A percentile compares a stretch with the other conserved stretches of the same genome.
Conservation (phyloP, 2,888 invertebrate species). For the Hirtodrosophila alboralis region DNA sequence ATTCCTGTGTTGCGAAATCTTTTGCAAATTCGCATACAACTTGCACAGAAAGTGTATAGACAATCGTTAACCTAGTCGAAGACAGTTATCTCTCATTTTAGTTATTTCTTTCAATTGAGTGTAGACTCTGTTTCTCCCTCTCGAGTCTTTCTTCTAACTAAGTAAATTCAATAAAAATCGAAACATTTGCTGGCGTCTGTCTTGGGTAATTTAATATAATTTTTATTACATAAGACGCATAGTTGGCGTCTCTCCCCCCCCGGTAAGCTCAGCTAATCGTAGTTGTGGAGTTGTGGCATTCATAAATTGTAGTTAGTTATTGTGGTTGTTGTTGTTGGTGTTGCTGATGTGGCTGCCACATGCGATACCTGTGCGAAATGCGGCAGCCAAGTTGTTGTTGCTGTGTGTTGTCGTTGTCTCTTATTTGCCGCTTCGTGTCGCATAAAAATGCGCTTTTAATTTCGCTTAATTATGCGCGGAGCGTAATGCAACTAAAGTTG, state of each 20-base stretch:
- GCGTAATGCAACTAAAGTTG: constrained; percentile 12
- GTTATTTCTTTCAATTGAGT: constrained; percentile 17
- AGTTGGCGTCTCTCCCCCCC: constrained; percentile 17
- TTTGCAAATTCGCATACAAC: too few relatives aligned
- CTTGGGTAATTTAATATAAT: constrained; percentile 78
- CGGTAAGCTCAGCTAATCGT: constrained; percentile 55
- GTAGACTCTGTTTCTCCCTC: too few relatives aligned
- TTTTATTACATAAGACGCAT: constrained; percentile 72
- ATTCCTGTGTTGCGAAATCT: too few relatives aligned
- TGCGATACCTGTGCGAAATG: constrained; percentile 78
- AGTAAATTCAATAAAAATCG: constrained; percentile 73
- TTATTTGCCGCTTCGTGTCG: constrained; percentile 61
- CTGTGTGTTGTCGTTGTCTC: constrained; percentile 30
- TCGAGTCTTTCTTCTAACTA: constrained; percentile 32
- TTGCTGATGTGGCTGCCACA: constrained; percentile 64
- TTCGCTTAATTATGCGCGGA: constrained; percentile 72
- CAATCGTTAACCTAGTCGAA: constrained; percentile 5
- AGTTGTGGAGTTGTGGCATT: constrained; percentile 72
- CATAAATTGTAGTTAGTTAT: constrained; percentile 70
- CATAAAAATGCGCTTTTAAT: constrained; percentile 78
- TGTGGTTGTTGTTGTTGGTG: constrained; percentile 22
- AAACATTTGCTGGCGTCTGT: constrained; percentile 64
- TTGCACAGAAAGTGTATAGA: constrained; percentile 11
- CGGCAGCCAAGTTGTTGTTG: constrained; percentile 35
- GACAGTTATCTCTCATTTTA: constrained; percentile 31